Percentiles rank a stretch among this genome's conserved stretches.
phyloP scores from a whole-genome alignment of 2,797 vertebrate genomes.

The Cynopterus sphinx region DNA sequence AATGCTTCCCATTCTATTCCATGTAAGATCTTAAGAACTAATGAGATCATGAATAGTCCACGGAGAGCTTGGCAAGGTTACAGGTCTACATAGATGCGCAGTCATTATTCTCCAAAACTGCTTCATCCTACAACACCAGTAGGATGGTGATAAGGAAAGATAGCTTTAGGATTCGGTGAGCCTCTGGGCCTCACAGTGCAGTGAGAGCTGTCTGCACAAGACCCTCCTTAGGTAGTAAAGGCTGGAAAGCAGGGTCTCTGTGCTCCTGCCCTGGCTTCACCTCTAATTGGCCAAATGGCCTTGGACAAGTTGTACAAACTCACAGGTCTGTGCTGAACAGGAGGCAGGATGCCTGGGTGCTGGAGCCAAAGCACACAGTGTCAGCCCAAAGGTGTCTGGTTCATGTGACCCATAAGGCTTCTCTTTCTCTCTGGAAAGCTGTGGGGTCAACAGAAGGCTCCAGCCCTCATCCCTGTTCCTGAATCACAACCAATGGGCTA shows the following conservation, averaged over 20 bases:
- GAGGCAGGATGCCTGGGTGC: neutral
- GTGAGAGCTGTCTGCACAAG: neutral
- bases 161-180: neutral
- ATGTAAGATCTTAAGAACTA: neutral
- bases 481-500: neutral
- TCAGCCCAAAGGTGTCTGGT: neutral
- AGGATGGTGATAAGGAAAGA: neutral
- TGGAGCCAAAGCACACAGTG: neutral
- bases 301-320: neutral
- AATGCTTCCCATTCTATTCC: neutral
- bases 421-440: neutral
- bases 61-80: neutral
- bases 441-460: neutral
- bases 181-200: neutral
- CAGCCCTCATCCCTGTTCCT: neutral
- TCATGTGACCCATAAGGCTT: neutral
- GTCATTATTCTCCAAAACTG: neutral
- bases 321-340: neutral
- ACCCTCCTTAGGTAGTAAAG: neutral
- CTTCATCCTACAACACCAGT: too few relatives aligned
- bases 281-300: neutral
- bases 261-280: neutral
- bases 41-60: neutral
- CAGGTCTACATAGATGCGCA: neutral
- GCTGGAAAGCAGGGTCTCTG: neutral